phyloP scores from a whole-genome alignment of 2,888 invertebrate species.

The Eumacrocentrus americanus region DNA sequence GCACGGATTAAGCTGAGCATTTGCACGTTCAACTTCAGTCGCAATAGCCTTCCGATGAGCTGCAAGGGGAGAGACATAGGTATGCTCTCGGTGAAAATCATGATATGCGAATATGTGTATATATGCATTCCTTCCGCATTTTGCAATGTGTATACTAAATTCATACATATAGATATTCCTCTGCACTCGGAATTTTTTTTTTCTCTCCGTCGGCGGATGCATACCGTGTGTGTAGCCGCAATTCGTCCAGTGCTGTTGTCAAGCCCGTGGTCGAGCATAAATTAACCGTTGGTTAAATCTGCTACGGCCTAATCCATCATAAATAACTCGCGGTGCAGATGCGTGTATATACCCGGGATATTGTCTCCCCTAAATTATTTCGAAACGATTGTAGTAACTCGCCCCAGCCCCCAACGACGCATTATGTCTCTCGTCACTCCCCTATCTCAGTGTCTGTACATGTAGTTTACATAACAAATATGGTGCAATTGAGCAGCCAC shows the following conservation, averaged over 20 bases:
- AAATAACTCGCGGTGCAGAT: constrained; percentile 59
- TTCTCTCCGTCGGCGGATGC: neutral
- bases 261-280: constrained; percentile 52
- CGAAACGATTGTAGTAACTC: constrained; percentile 46
- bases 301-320: constrained; percentile 51
- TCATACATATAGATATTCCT: no score
- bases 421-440: constrained; percentile 26
- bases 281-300: constrained; percentile 58
- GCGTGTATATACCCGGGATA: constrained; percentile 48
- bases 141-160: no score
- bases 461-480: constrained; percentile 20
- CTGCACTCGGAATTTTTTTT: no score
- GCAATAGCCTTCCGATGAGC: neutral
- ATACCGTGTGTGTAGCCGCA: neutral
- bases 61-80: neutral
- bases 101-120: no score
- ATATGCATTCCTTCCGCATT: no score
- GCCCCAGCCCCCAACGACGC: constrained; percentile 20
- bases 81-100: no score
- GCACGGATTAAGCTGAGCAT: constrained; percentile 2
- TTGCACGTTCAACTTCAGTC: constrained; percentile 1
- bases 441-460: neutral
- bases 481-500: constrained; percentile 13
- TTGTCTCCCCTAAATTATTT: constrained; percentile 60
- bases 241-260: constrained; percentile 34